phyloP scores from a whole-genome alignment of 2,888 invertebrate genomes.

The Drosophila borborema region DNA sequence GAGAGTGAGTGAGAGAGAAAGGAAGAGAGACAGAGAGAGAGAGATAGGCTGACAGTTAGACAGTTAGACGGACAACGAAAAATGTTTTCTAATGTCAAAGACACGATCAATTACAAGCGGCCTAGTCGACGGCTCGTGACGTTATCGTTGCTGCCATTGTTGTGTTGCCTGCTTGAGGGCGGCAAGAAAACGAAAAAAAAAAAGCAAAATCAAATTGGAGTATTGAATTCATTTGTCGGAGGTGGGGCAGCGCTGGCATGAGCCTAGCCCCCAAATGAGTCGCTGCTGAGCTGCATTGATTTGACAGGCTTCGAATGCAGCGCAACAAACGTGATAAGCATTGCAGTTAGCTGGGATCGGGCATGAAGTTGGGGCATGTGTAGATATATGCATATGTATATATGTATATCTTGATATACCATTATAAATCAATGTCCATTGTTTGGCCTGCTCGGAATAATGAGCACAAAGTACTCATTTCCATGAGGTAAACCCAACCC shows the following conservation, averaged over 20 bases:
- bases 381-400: not conserved
- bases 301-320: slow-evolving; percentile 19
- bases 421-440: slow-evolving; percentile 32
- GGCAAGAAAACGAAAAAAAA: not conserved
- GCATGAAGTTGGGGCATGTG: slow-evolving; percentile 25
- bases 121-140: slow-evolving; percentile 64
- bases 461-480: slow-evolving; percentile 14
- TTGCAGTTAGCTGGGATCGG: slow-evolving; percentile 26
- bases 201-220: slow-evolving; percentile 1
- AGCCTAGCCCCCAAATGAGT: slow-evolving; percentile 36
- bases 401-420: not conserved
- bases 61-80: slow-evolving; percentile 32
- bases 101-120: slow-evolving; percentile 76
- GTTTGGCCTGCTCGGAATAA: slow-evolving; percentile 36
- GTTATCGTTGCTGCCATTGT: slow-evolving; percentile 28
- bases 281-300: slow-evolving; percentile 27
- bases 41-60: not conserved
- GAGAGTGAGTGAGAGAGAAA: slow-evolving; percentile 5
- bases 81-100: slow-evolving; percentile 75
- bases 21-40: not conserved
- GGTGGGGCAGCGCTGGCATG: slow-evolving; percentile 1
- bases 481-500: not conserved
- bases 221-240: slow-evolving; percentile 11
- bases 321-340: slow-evolving; percentile 43
- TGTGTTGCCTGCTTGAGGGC: not conserved